A percentile compares a stretch with the other conserved stretches of the same genome.
These are phyloP conservation scores for Cataglyphis albicans DNA, from an alignment of 2,888 invertebrate species.

Conservation along the genomic window DNA sequence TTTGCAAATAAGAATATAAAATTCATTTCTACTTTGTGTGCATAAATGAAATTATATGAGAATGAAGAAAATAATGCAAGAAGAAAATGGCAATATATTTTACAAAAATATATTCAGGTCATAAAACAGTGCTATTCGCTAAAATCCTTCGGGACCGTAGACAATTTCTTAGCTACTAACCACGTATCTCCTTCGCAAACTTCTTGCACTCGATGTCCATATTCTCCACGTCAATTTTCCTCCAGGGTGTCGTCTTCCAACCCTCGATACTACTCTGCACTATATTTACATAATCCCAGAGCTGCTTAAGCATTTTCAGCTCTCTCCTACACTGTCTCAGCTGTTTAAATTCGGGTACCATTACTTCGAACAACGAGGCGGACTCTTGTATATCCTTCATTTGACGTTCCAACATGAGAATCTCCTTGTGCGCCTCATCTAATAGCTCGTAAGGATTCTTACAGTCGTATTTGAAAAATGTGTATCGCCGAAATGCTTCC, in stretches of 20 bases:
- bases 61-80: not conserved
- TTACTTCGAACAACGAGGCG: conserved; percentile 97
- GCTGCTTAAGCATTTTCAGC: conserved; percentile 94
- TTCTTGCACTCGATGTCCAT: conserved; percentile 99
- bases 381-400: conserved; percentile 95
- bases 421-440: conserved; percentile 92
- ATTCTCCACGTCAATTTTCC: conserved; percentile 98
- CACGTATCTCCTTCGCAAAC: conserved; percentile 96
- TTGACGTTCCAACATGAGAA: conserved; percentile 93
- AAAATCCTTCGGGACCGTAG: not conserved
- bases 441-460: conserved; percentile 91
- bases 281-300: conserved; percentile 98
- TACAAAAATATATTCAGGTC: conserved; percentile 17
- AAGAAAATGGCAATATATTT: conserved; percentile 3
- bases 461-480: conserved; percentile 92
- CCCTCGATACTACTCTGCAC: conserved; percentile 97
- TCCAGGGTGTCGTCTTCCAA: conserved; percentile 99
- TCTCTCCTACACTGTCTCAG: conserved; percentile 97
- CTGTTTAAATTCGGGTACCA: conserved; percentile 97
- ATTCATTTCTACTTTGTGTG: not conserved
- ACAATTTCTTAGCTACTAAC: conserved; percentile 75
- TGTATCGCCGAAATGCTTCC: conserved; percentile 94
- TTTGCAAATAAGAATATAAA: not conserved
- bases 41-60: not conserved
- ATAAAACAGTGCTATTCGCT: conserved; percentile 22